Base-by-base conservation (phyloP, 1,140 invertebrate genomes). In the Drosophila tsacasi region DNA sequence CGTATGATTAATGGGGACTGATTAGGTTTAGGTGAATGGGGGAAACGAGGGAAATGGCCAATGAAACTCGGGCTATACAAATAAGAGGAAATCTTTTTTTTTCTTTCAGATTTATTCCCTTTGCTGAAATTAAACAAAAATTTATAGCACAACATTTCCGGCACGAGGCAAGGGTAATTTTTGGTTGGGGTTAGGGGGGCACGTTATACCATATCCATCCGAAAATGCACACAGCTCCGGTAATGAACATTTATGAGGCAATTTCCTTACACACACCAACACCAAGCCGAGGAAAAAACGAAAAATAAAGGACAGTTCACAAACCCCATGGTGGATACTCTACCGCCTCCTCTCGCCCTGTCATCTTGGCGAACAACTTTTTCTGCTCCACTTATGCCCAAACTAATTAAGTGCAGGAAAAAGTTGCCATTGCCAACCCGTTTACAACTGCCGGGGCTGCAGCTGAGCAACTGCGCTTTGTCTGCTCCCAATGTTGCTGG, bases 371-470 rank as follows among this genome's bases (percentile, higher is more conserved):
- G 64, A 60, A 78, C 58, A 84, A 90, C 75, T 85, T 90, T 89
- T 90, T 90, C 85, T 90, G 85, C 85, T 90, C 85, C 85, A 90
- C 85, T 90, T 90, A 90, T 85, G 85, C 85, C 86, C 81, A 90
- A 90, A 90, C 85, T 90, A 90, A 90, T 90, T 90, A 90, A 90
- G 85, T 90, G 85, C 85, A 90, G 85, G 85, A 90, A 90, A 85
- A 90, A 90, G 81, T 90, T 90, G 78, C 85, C 85, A 90, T 74
- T 90, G 83, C 85, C 85, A 76, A 85, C 68, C 77, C 84, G 71
- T 69, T 79, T 63, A 61, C 83, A 86, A 81, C 81, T 79, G 67
- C 62, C 79, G 77, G 59, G 75, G 55, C 37, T 39, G 61, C 61
- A 64, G 46, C 50, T 76, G 61, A 39, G 62, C 47, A 32, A 40